Conservation (phyloP, 2,113 vertebrate genomes). For the Lepus europaeus region DNA sequence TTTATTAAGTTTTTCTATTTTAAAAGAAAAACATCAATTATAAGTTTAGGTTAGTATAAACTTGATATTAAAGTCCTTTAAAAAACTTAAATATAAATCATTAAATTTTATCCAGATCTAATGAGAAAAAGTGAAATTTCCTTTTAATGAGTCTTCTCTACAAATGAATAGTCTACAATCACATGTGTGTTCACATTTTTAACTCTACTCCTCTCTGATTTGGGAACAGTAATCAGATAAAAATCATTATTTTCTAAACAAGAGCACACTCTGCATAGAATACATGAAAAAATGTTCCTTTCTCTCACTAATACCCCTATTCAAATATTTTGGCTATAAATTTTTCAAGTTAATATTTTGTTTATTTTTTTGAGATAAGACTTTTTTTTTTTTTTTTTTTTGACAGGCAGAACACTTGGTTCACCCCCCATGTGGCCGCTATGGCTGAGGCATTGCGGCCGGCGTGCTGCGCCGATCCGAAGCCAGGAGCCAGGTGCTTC, state of each 20-base stretch:
- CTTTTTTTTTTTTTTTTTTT: no score
- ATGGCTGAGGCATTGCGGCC: no score
- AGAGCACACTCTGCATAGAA: neutral
- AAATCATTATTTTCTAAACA: neutral
- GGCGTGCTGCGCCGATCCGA: no score
- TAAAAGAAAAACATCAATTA: neutral
- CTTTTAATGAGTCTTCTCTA: neutral
- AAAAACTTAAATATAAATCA: conserved; percentile 2
- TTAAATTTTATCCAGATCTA: neutral
- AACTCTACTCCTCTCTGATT: neutral
- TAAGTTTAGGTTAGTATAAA: neutral
- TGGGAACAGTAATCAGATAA: neutral
- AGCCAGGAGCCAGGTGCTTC: no score
- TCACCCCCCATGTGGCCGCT: no score
- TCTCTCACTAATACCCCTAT: neutral
- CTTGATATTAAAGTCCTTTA: neutral
- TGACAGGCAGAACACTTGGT: no score
- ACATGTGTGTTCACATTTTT: neutral
- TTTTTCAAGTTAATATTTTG: neutral
- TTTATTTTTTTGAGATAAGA: no score
- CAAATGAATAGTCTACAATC: no score
- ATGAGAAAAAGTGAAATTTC: neutral
- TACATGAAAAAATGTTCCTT: neutral
- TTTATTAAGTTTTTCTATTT: neutral
- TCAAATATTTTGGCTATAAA: neutral